Conservation (phyloP, 1,140 invertebrate species). For the Trypoxylus dichotomus region DNA sequence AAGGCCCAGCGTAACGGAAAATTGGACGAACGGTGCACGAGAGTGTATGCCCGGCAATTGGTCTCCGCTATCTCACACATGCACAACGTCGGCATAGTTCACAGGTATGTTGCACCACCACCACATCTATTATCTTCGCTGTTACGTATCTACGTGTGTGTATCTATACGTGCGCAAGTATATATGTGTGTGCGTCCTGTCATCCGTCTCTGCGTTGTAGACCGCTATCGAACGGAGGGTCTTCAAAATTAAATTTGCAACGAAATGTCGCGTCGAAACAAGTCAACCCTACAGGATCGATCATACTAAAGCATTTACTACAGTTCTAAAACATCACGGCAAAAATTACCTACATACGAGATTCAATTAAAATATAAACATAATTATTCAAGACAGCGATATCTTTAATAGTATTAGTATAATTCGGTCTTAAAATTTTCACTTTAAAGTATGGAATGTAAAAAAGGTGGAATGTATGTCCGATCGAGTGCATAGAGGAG, state of each 20-base stretch:
- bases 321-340: neutral
- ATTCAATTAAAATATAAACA: no score
- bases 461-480: no score
- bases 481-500: no score
- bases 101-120: conserved; percentile 58
- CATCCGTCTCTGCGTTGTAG: neutral
- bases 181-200: neutral
- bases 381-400: no score
- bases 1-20: conserved; percentile 60
- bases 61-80: conserved; percentile 69
- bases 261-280: neutral
- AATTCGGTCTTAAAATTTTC: no score
- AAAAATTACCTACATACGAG: neutral
- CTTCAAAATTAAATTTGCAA: neutral
- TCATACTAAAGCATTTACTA: neutral
- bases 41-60: conserved; percentile 64
- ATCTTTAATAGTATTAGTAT: no score
- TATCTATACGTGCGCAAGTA: no score
- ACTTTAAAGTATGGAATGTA: no score
- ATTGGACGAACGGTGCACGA: conserved; percentile 62
- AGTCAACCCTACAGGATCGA: neutral
- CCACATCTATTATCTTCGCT: neutral
- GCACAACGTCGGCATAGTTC: conserved; percentile 67
- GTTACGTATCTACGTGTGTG: no score
- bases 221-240: neutral